phyloP scores from a whole-genome alignment of 92 coral and sea anemone genomes.

The Porites cylindrica region DNA sequence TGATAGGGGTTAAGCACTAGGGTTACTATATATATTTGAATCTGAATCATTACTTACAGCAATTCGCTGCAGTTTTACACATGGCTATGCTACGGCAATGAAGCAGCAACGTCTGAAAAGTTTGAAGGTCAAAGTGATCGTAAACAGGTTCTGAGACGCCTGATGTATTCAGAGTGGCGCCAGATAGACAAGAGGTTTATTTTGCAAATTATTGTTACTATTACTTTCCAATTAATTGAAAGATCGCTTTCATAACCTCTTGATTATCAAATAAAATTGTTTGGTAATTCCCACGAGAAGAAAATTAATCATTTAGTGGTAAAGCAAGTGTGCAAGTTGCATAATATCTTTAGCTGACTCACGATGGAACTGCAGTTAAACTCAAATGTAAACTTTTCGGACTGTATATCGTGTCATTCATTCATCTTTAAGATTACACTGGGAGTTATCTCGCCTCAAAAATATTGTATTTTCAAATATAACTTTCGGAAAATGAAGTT shows the following conservation, averaged over 20 bases:
- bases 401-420: neutral
- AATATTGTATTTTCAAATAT: too few species aligned
- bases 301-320: neutral
- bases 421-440: too few species aligned
- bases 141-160: constrained; percentile 21
- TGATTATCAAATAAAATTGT: neutral
- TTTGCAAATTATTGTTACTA: neutral
- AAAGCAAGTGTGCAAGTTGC: neutral
- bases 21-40: too few species aligned
- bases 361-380: neutral
- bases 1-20: too few species aligned
- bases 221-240: neutral
- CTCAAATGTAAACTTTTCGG: neutral
- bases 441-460: too few species aligned
- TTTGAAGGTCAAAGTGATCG: neutral
- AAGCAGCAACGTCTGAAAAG: neutral
- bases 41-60: too few species aligned
- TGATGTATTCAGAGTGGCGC: constrained; percentile 11
- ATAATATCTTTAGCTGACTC: too few species aligned
- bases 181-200: constrained; percentile 28
- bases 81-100: neutral
- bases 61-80: neutral
- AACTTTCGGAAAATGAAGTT: neutral
- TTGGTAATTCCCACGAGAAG: constrained; percentile 6
- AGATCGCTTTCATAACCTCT: neutral